Evolutionary conservation across 1,140 invertebrate species (phyloP).

Genomic region (Lepidurus packardi): DNA sequence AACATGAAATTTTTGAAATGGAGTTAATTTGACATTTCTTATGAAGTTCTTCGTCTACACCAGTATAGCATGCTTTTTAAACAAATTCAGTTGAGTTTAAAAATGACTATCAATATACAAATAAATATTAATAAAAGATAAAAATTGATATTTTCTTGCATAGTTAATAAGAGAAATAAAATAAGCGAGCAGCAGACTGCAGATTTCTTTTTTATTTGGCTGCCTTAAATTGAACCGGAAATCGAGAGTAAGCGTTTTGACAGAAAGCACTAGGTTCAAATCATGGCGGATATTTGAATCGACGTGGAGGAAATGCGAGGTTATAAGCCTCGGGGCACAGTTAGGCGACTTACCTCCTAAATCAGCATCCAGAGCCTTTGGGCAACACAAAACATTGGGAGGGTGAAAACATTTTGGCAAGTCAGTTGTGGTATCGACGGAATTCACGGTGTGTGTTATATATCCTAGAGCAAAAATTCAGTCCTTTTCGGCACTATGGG

Average conservation of each 20-base stretch:
- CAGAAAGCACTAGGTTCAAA: neutral
- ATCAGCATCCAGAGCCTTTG: neutral
- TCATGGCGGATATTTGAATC: neutral
- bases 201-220: neutral
- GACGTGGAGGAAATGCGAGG: neutral
- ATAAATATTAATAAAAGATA: too few species aligned
- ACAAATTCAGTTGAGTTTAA: too few species aligned
- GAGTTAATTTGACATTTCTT: too few species aligned
- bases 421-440: too few species aligned
- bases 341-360: neutral
- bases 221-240: neutral
- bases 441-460: neutral
- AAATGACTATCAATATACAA: too few species aligned
- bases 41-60: too few species aligned
- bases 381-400: neutral
- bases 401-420: neutral
- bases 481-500: neutral
- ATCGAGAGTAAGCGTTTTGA: neutral
- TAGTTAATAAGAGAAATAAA: too few species aligned
- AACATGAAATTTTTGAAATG: too few species aligned
- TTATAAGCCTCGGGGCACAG: neutral
- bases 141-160: too few species aligned
- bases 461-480: neutral
- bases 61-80: too few species aligned
- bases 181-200: too few species aligned